Conservation (phyloP, 2,797 vertebrate genomes). For the Gobio occitaniae region DNA sequence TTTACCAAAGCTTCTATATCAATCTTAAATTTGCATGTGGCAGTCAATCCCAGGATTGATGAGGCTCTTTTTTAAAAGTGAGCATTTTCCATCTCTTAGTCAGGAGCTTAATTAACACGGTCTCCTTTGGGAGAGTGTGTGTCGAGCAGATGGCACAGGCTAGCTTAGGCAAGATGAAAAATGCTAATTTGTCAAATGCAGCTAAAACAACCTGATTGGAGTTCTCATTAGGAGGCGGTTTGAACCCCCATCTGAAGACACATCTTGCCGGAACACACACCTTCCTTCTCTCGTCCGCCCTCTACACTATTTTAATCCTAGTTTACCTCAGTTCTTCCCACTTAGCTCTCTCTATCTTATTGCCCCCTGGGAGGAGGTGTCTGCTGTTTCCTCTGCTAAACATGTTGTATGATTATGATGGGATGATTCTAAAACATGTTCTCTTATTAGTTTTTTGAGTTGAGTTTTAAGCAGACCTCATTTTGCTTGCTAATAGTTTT, state of each 20-base stretch:
- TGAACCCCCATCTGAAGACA: constrained; percentile 63
- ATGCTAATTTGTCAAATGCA: constrained; percentile 71
- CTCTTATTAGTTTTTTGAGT: background rate
- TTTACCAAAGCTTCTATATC: constrained; percentile 23
- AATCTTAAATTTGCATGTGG: constrained; percentile 48
- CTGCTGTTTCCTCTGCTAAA: constrained; percentile 35
- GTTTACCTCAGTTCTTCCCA: constrained; percentile 31
- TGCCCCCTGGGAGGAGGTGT: constrained; percentile 19
- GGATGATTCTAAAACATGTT: background rate
- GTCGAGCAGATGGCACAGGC: constrained; percentile 68
- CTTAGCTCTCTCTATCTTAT: constrained; percentile 25
- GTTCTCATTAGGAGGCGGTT: constrained; percentile 66
- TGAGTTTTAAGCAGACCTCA: background rate
- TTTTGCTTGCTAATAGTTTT: background rate
- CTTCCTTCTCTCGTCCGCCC: constrained; percentile 47
- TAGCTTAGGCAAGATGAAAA: constrained; percentile 66
- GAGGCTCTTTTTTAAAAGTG: constrained; percentile 65
- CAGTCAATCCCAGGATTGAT: constrained; percentile 53
- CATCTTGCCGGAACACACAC: constrained; percentile 60
- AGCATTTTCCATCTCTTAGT: constrained; percentile 61
- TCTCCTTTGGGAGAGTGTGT: constrained; percentile 61
- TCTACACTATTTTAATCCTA: constrained; percentile 51
- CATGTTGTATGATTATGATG: background rate
- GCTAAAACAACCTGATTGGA: constrained; percentile 70
- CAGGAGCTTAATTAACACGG: constrained; percentile 68